Evolutionary conservation across 1,140 invertebrate genomes (phyloP).

Genomic region (Caenorhabditis tropicalis): DNA sequence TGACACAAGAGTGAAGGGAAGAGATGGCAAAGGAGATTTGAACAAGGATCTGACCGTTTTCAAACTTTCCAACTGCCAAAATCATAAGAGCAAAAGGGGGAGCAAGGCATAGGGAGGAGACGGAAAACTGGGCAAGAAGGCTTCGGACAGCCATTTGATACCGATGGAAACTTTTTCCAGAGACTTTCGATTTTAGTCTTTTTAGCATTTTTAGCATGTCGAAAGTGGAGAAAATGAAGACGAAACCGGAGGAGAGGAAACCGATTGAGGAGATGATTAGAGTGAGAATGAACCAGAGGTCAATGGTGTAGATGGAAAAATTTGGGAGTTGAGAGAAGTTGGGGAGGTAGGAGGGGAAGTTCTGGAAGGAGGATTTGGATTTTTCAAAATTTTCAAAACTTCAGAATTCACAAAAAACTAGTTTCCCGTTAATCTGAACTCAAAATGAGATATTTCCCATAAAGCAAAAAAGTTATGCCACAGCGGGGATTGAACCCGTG

Average conservation of each 20-base stretch:
- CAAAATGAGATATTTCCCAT: too few species aligned
- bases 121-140: not conserved
- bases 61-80: not conserved
- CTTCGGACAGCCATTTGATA: not conserved
- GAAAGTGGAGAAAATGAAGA: not conserved
- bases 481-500: too few species aligned
- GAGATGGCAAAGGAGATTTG: not conserved
- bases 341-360: not conserved
- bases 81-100: not conserved
- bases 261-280: not conserved
- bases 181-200: not conserved
- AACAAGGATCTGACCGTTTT: constrained; percentile 2
- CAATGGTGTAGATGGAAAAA: not conserved
- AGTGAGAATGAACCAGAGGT: not conserved
- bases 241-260: not conserved
- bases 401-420: too few species aligned
- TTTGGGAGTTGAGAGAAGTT: not conserved
- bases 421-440: too few species aligned
- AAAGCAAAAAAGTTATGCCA: too few species aligned
- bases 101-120: not conserved
- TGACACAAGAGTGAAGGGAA: not conserved
- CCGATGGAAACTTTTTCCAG: not conserved
- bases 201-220: not conserved
- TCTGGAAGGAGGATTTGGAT: too few species aligned
- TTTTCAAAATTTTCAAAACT: too few species aligned